A percentile compares a stretch with the other conserved stretches of the same genome.
Evolutionary conservation across 1,140 invertebrate genomes (phyloP).

Genomic region (Drosophila oshimai): DNA sequence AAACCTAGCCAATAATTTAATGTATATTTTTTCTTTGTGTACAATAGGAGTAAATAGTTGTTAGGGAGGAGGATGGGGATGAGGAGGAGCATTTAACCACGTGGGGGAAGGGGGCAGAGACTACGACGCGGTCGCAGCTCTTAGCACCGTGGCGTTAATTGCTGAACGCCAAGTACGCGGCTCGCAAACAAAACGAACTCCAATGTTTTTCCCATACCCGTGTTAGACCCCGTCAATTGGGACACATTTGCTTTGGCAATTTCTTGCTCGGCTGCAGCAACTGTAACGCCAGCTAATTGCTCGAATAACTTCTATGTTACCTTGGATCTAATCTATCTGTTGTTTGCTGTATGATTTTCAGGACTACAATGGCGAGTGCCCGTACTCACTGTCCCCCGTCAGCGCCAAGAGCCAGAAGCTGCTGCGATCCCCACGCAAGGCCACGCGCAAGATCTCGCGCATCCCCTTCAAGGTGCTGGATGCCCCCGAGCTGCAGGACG

Average conservation of each 20-base stretch:
- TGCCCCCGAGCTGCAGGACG: slow-evolving; percentile 99
- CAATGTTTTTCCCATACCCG: background rate
- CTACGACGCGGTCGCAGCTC: slow-evolving; percentile 46
- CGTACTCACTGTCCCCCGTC: slow-evolving; percentile 96
- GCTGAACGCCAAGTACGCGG: slow-evolving; percentile 62
- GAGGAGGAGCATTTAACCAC: background rate
- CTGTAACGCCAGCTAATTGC: slow-evolving; percentile 40
- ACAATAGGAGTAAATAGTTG: background rate
- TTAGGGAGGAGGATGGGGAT: background rate
- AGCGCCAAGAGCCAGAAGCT: slow-evolving; percentile 97
- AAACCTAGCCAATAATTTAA: no score
- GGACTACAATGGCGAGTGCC: slow-evolving; percentile 87
- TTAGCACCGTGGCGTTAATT: slow-evolving; percentile 71
- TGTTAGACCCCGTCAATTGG: background rate
- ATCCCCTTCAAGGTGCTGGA: slow-evolving; percentile 99
- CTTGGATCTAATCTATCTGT: background rate
- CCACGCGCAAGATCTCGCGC: slow-evolving; percentile 97
- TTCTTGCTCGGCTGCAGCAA: slow-evolving; percentile 41
- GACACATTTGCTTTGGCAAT: slow-evolving; percentile 48
- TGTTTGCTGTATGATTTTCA: slow-evolving; percentile 47
- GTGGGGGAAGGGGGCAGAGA: background rate
- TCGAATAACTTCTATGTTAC: background rate
- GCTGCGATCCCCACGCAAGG: slow-evolving; percentile 95
- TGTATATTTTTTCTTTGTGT: background rate
- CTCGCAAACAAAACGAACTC: slow-evolving; percentile 45